Base-by-base conservation (phyloP, 1,140 invertebrate genomes). In the Maniola jurtina region DNA sequence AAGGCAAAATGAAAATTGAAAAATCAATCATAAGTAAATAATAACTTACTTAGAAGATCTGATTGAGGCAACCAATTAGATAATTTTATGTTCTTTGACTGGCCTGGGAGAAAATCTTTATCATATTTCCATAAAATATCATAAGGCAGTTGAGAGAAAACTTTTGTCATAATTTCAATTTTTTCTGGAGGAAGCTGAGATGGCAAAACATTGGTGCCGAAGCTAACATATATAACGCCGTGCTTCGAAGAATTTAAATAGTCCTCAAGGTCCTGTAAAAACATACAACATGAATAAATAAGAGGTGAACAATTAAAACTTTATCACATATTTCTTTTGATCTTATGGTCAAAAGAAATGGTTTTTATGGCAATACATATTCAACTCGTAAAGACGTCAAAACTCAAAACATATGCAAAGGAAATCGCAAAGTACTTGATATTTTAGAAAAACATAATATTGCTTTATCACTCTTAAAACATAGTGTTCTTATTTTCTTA, bases 91-190 rank as follows among this genome's bases (percentile, higher is more conserved):
- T 83, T 85, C 9, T 67, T 48, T 8, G 75, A 67, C 14, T 66
- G 64, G 47, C 65, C 61, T 7, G 65, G 62, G 48, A 87, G 61
- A 5, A 58, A 71, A 7, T 86, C 83, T 6, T 72, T 66, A 64
- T 92, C 89, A 71, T 80, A 92, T 75, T 92, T 92, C 90, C 90
- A 93, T 59, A 92, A 64, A 62, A 91, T 75, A 74, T 76, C 80
- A 59, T 87, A 91, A 5, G 88, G 65, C 9, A 93, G 54, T 59
- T 85, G 73, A 11, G 83, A 57, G 33, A 93, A 91, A 6, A 82
- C 88, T 58, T 83, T 71, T 9, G 90, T 63, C 11, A 93, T 83
- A 2, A 76, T 73, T 47, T 85, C 67, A 40, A 84, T 62, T 15
- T 81, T 77, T 10, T 80, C 75, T n/a, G 70, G 36, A 1, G 88